A percentile compares a stretch with the other conserved stretches of the same genome.
Evolutionary conservation across 2,797 vertebrate genomes (phyloP).

Genomic region (Limosa lapponica): DNA sequence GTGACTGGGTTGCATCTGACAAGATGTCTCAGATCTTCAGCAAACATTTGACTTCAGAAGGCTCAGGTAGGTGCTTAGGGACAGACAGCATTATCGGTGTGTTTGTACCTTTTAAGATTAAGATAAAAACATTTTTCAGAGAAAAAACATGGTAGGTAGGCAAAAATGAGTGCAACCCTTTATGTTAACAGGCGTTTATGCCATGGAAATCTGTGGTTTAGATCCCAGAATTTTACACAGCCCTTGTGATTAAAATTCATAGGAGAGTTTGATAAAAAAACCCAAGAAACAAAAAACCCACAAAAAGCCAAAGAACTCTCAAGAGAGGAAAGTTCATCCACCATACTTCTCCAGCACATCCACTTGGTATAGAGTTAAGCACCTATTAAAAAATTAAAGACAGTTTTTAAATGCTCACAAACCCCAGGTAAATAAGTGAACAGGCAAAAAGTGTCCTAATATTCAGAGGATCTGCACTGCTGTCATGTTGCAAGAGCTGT

Average conservation of each 20-base stretch:
- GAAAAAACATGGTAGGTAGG: background rate
- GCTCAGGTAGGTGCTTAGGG: background rate
- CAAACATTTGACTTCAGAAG: background rate
- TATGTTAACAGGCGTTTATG: background rate
- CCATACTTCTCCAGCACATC: background rate
- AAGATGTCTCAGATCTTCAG: background rate
- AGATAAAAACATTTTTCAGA: background rate
- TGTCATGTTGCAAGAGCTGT: background rate
- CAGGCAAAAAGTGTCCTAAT: background rate
- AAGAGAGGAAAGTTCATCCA: background rate
- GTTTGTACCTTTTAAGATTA: background rate
- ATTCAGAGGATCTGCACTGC: background rate
- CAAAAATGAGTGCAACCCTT: background rate
- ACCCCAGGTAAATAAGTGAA: background rate
- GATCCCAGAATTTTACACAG: background rate
- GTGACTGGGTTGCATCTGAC: background rate
- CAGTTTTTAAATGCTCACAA: background rate
- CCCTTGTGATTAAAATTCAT: background rate
- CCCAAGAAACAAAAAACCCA: background rate
- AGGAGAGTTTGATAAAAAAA: background rate
- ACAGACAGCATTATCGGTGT: fast-evolving
- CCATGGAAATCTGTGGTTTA: background rate
- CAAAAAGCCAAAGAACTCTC: background rate
- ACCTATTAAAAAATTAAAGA: background rate
- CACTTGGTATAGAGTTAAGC: background rate